Percentiles rank a stretch among this genome's conserved stretches.
phyloP scores from a whole-genome alignment of 2,888 invertebrate genomes.

The Trachelus stipa region DNA sequence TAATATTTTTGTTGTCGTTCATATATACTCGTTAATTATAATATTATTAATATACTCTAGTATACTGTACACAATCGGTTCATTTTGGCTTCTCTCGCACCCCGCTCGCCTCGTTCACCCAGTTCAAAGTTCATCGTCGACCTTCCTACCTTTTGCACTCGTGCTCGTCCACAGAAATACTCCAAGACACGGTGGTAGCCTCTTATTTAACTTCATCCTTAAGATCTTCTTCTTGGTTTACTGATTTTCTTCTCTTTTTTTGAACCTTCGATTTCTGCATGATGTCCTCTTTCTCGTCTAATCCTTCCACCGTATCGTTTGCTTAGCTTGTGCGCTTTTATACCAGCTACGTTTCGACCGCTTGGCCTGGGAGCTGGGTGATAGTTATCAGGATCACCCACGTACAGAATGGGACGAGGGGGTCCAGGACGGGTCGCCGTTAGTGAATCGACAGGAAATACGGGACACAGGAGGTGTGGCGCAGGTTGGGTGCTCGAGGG shows the following conservation, averaged over 20 bases:
- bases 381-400: neutral
- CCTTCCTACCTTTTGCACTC: constrained; percentile 5
- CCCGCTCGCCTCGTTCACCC: constrained; percentile 7
- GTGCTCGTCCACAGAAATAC: neutral
- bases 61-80: constrained; percentile 65
- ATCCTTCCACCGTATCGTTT: neutral
- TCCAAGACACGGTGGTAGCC: neutral
- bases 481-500: constrained; percentile 23
- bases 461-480: constrained; percentile 11
- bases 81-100: constrained; percentile 49
- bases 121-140: neutral
- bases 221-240: neutral
- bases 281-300: neutral
- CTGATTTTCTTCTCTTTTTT: neutral
- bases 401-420: neutral
- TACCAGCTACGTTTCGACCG: constrained; percentile 28
- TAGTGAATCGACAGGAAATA: constrained; percentile 1
- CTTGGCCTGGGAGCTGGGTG: neutral
- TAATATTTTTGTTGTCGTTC: constrained; percentile 46
- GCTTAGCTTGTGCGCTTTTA: constrained; percentile 41
- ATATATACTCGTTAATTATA: constrained; percentile 54
- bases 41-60: constrained; percentile 62
- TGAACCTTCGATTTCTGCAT: neutral
- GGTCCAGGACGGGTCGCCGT: constrained; percentile 6
- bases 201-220: neutral